Conservation (phyloP, 2,888 invertebrate species). For the Cheilosia vulpina region DNA sequence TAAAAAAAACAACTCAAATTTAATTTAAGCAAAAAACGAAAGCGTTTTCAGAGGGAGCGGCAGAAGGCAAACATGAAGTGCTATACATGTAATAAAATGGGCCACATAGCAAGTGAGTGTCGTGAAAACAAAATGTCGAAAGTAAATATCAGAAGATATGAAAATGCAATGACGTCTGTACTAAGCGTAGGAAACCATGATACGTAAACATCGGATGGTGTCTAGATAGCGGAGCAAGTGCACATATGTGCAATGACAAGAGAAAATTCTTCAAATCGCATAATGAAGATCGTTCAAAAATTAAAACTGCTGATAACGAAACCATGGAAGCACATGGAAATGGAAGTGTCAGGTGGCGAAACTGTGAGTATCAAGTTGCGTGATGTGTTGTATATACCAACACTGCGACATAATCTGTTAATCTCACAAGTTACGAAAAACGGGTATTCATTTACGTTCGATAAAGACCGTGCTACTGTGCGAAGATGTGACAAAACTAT, state of each 20-base stretch:
- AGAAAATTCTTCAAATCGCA: slow-evolving; percentile 23
- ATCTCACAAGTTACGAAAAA: slow-evolving; percentile 35
- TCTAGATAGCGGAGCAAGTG: slow-evolving; percentile 35
- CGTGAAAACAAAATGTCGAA: slow-evolving; percentile 2
- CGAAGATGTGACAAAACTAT: slow-evolving; percentile 4
- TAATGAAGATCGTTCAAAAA: background rate
- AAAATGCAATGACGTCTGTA: slow-evolving; percentile 12
- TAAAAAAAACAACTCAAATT: background rate
- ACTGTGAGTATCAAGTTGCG: background rate
- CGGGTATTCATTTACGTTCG: slow-evolving; percentile 25
- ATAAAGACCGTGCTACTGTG: too few species aligned
- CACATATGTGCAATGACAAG: slow-evolving; percentile 40
- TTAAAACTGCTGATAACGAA: slow-evolving; percentile 34
- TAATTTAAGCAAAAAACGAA: background rate
- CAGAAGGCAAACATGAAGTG: slow-evolving; percentile 22
- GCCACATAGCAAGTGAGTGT: slow-evolving; percentile 37
- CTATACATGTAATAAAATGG: slow-evolving; percentile 21
- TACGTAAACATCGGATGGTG: slow-evolving; percentile 4
- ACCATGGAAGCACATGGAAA: slow-evolving; percentile 4
- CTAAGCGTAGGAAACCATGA: slow-evolving; percentile 6
- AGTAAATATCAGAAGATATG: background rate
- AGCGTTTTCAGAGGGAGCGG: background rate
- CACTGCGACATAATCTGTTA: slow-evolving; percentile 27
- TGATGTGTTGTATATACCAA: slow-evolving; percentile 26
- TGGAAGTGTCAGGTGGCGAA: background rate